A percentile compares a stretch with the other conserved stretches of the same genome.
Evolutionary conservation across 2,113 vertebrate species (phyloP).

Genomic region (Vidua macroura): DNA sequence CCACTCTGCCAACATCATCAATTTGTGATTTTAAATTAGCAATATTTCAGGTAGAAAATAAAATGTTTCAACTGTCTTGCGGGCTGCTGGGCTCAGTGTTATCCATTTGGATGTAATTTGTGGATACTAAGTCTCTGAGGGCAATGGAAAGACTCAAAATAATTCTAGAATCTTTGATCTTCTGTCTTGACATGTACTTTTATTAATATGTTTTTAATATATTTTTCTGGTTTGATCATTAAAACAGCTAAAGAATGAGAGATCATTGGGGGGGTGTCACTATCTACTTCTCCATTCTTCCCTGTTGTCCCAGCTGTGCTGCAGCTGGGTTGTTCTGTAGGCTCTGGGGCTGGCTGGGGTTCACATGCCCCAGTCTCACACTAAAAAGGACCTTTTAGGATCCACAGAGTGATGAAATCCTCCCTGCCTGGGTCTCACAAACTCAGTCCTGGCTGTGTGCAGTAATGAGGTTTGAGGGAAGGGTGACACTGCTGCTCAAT

Average conservation of each 20-base stretch:
- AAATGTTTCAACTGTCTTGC: background rate
- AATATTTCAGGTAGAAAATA: background rate
- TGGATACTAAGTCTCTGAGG: background rate
- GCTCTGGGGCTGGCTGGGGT: background rate
- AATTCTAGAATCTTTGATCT: background rate
- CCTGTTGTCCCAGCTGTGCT: background rate
- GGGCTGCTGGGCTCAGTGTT: background rate
- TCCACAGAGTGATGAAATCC: background rate
- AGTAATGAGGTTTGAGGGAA: background rate
- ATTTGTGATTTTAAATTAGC: background rate
- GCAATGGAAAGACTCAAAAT: background rate
- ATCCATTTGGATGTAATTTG: background rate
- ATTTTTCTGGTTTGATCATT: background rate
- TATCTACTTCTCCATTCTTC: background rate
- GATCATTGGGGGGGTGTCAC: background rate
- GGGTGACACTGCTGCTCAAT: background rate
- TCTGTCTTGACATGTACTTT: background rate
- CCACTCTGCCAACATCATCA: background rate
- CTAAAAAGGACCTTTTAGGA: background rate
- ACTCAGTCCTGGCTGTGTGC: background rate
- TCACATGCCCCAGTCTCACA: background rate
- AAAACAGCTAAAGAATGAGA: background rate
- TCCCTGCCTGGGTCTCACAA: background rate
- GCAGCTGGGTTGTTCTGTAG: background rate
- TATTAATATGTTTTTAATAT: background rate